A percentile compares a stretch with the other conserved stretches of the same genome.
Conservation (phyloP, 37 sponge, comb jelly and placozoan genomes). For the Agelas oroides region DNA sequence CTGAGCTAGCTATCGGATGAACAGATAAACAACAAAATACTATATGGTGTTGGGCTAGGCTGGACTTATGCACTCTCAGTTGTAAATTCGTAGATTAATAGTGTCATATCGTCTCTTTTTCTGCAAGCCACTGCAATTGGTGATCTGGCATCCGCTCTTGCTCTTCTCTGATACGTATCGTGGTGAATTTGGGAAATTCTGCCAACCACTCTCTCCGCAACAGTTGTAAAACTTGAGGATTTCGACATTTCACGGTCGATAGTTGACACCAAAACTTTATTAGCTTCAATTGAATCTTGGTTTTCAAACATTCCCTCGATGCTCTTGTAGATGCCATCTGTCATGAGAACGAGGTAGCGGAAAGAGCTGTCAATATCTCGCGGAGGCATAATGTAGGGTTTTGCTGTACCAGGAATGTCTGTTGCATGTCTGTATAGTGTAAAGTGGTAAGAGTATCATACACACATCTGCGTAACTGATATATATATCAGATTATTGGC, state of each 20-base stretch:
- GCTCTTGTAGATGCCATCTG: conserved; percentile 89
- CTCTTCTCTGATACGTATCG: conserved; percentile 22
- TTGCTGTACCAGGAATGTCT: conserved; percentile 61
- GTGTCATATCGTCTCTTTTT: conserved; percentile 90
- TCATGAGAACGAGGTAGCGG: conserved; percentile 82
- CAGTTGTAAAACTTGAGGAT: not conserved
- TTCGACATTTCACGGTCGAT: conserved; percentile 4
- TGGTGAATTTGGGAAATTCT: conserved; percentile 53
- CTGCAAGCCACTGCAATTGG: conserved; percentile 56
- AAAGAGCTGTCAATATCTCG: conserved; percentile 9
- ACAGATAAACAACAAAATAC: no score
- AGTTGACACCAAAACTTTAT: conserved; percentile 30
- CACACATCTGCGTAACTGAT: not conserved
- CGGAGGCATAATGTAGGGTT: conserved; percentile 45
- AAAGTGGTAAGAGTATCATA: not conserved
- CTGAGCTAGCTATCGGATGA: no score
- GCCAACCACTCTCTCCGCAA: conserved; percentile 55
- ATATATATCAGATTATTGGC: no score
- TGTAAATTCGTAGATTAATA: conserved; percentile 64
- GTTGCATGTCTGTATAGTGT: conserved; percentile 45
- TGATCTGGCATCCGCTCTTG: conserved; percentile 32
- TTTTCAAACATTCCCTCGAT: conserved; percentile 54
- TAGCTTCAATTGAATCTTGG: conserved; percentile 25
- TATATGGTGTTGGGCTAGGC: not conserved
- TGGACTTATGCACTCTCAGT: not conserved